A percentile compares a stretch with the other conserved stretches of the same genome.
Evolutionary conservation across 2,113 vertebrate genomes (phyloP).

Genomic region (Anser brachyrhynchus): DNA sequence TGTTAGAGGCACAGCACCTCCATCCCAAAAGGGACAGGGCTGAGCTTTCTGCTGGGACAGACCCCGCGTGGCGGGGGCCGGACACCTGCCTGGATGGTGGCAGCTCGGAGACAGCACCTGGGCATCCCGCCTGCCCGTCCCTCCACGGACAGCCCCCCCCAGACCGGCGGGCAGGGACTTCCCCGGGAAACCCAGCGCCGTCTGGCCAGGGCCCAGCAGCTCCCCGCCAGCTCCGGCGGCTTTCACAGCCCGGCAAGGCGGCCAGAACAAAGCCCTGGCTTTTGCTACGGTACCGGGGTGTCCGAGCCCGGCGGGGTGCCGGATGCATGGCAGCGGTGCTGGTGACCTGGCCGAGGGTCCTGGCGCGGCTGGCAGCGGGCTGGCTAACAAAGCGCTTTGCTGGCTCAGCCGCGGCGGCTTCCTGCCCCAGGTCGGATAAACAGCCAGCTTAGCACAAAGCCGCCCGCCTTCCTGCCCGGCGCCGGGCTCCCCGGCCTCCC

Average conservation of each 20-base stretch:
- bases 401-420: not conserved
- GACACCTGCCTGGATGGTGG: too few relatives aligned
- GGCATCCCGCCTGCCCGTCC: not conserved
- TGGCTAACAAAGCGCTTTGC: not conserved
- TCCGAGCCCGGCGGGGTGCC: not conserved
- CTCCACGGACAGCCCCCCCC: not conserved
- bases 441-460: not conserved
- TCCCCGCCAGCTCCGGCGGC: not conserved
- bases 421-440: not conserved
- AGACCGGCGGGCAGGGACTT: not conserved
- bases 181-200: not conserved
- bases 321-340: not conserved
- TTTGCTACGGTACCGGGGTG: fast-evolving
- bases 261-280: not conserved
- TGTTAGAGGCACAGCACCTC: too few relatives aligned
- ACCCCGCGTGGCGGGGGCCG: too few relatives aligned
- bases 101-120: not conserved
- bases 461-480: not conserved
- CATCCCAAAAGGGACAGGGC: too few relatives aligned
- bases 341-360: not conserved
- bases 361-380: not conserved
- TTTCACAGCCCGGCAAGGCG: not conserved
- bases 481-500: not conserved
- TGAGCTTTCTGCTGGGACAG: too few relatives aligned
- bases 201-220: not conserved